Evolutionary conservation across 2,113 vertebrate genomes (phyloP).

Genomic region (Cinclus mexicanus): DNA sequence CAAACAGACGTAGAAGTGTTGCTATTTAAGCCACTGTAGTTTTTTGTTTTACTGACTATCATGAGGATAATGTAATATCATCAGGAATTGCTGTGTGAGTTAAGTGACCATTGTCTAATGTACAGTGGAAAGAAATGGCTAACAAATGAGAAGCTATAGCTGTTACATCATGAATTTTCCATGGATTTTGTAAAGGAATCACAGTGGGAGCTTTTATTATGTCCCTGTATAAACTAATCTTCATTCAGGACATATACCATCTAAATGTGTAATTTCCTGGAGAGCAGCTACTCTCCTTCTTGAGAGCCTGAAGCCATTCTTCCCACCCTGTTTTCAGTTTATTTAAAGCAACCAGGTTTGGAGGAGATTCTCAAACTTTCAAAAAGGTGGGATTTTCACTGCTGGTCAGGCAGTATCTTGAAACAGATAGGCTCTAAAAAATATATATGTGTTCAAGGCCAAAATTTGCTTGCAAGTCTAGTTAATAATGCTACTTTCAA

Average conservation of each 20-base stretch:
- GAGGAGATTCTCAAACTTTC: neutral
- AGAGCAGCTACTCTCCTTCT: slow-evolving; percentile 22
- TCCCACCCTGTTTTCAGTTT: slow-evolving; percentile 9
- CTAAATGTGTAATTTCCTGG: slow-evolving; percentile 38
- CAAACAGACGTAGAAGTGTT: neutral
- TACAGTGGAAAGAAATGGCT: slow-evolving; percentile 47
- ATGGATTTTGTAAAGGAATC: slow-evolving; percentile 45
- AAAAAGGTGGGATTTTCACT: neutral
- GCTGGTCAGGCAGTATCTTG: neutral
- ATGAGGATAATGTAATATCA: slow-evolving; percentile 10
- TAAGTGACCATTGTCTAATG: slow-evolving; percentile 49
- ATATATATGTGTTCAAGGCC: neutral
- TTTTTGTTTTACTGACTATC: slow-evolving; percentile 19
- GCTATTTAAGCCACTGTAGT: slow-evolving; percentile 15
- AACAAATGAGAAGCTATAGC: slow-evolving; percentile 20
- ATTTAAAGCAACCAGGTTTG: slow-evolving; percentile 14
- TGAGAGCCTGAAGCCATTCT: slow-evolving; percentile 22
- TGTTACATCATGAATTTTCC: slow-evolving; percentile 60
- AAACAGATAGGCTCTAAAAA: neutral
- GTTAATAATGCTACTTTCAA: neutral
- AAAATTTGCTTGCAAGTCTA: neutral
- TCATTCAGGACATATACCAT: slow-evolving; percentile 31
- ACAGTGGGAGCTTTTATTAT: slow-evolving; percentile 53
- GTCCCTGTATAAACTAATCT: slow-evolving; percentile 35
- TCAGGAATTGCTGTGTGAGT: slow-evolving; percentile 3